Base-by-base conservation (phyloP, 2,113 vertebrate genomes). In the Okapia johnstoni region DNA sequence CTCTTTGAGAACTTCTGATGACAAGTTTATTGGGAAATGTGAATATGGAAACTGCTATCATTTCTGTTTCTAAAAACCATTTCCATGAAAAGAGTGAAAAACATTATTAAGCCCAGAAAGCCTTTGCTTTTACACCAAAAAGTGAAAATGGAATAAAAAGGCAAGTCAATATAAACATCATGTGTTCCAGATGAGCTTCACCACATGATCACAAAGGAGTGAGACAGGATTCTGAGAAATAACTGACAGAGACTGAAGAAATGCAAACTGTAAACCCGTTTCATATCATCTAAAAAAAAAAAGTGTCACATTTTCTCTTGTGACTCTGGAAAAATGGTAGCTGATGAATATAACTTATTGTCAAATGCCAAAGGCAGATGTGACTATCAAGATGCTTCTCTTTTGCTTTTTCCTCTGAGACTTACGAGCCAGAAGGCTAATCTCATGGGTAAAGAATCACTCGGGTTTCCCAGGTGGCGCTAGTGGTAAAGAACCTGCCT, bases 21-120 rank as follows among this genome's bases (percentile, higher is more conserved):
- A 97, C 88, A 96, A 61, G 60, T 97, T 95, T 96, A 94, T 88
- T 96, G 96, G 90, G 76, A 96, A 97, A 93, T 86, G 23, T 90
- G 87, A 96, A 79, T 94, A 86, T 96, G 92, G 94, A 96, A 96
- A 88, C 28, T 50, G 52, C 92, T 96, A 90, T 97, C 95, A 95
- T 95, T 96, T 96, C 36, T 92, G 48, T 76, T 63, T 96, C 94
- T 97, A 81, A 92, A 97, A 97, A 54, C 11, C 52, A 84, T 77
- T 83, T 79, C 94, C 76, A 95, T 93, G 77, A 93, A 85, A 88
- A 95, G 46, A 85, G 81, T 54, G n/a, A 96, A 84, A 96, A 83
- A 30, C 46, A 88, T 83, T 66, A 90, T 12, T 19, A 58, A 88
- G 40, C 33, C 77, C 79, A 19, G 12, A 61, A 95, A 87, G 93